Evolutionary conservation across 2,113 vertebrate genomes (phyloP).

Genomic region (Istiophorus platypterus): DNA sequence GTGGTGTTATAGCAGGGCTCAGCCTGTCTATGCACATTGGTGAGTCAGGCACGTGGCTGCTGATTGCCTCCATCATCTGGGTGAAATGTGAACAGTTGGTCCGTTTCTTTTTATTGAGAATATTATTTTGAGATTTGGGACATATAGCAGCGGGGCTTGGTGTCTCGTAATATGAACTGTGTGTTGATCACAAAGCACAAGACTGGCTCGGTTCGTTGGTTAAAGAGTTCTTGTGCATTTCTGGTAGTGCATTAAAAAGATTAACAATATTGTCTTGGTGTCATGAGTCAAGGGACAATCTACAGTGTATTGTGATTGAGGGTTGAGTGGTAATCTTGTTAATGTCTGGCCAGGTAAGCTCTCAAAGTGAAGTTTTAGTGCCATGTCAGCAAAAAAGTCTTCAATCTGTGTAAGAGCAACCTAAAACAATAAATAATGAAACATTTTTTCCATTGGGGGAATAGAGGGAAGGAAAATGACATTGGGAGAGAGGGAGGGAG

Average conservation of each 20-base stretch:
- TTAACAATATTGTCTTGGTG: neutral
- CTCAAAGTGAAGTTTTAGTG: constrained; percentile 24
- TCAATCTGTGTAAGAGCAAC: constrained; percentile 23
- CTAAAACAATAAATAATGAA: constrained; percentile 25
- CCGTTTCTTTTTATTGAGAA: constrained; percentile 11
- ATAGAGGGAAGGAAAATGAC: constrained; percentile 18
- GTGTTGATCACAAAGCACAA: neutral
- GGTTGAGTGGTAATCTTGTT: constrained; percentile 29
- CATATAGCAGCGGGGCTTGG: neutral
- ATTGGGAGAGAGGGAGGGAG: neutral
- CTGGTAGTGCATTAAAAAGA: constrained; percentile 3
- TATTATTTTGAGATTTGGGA: constrained; percentile 13
- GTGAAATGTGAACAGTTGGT: constrained; percentile 20
- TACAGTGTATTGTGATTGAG: neutral
- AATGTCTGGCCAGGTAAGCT: constrained; percentile 26
- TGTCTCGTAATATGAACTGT: constrained; percentile 13
- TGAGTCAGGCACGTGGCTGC: constrained; percentile 17
- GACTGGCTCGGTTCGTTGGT: neutral
- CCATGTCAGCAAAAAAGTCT: constrained; percentile 15
- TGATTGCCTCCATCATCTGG: too few relatives aligned
- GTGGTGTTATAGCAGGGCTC: neutral
- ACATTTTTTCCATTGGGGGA: constrained; percentile 20
- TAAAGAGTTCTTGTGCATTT: neutral
- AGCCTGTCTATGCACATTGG: neutral
- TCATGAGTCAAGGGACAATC: neutral